Conservation (phyloP, 1,140 invertebrate species). For the Agrilus planipennis region DNA sequence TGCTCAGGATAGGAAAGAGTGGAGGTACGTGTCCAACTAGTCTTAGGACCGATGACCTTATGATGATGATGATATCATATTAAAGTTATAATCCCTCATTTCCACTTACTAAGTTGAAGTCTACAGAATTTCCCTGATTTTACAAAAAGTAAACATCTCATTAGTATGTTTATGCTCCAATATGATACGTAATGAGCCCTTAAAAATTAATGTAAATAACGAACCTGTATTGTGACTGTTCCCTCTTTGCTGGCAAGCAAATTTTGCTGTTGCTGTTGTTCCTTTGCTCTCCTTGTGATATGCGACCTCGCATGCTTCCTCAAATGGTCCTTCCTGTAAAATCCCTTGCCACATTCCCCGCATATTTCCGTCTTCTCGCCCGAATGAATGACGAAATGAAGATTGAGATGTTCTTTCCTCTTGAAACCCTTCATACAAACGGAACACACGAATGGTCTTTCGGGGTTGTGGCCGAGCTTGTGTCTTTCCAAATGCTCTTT, state of each 20-base stretch:
- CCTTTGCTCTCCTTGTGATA: slow-evolving; percentile 54
- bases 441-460: slow-evolving; percentile 62
- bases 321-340: slow-evolving; percentile 73
- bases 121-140: no score
- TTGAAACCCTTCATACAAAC: slow-evolving; percentile 69
- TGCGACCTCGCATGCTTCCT: slow-evolving; percentile 66
- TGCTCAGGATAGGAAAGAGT: no score
- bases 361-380: slow-evolving; percentile 64
- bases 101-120: no score
- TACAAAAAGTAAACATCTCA: no score
- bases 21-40: no score
- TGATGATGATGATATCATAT: no score
- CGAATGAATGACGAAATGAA: slow-evolving; percentile 69
- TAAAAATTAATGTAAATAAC: no score
- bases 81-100: no score
- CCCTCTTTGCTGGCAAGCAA: slow-evolving; percentile 14
- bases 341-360: slow-evolving; percentile 58
- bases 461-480: slow-evolving; percentile 66
- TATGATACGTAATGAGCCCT: no score
- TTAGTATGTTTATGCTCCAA: no score
- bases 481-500: slow-evolving; percentile 70
- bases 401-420: slow-evolving; percentile 65
- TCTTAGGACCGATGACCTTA: no score
- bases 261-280: slow-evolving; percentile 40
- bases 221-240: slow-evolving; percentile 45